Conservation (phyloP, 2,797 vertebrate genomes). For the Xerus rutilus region DNA sequence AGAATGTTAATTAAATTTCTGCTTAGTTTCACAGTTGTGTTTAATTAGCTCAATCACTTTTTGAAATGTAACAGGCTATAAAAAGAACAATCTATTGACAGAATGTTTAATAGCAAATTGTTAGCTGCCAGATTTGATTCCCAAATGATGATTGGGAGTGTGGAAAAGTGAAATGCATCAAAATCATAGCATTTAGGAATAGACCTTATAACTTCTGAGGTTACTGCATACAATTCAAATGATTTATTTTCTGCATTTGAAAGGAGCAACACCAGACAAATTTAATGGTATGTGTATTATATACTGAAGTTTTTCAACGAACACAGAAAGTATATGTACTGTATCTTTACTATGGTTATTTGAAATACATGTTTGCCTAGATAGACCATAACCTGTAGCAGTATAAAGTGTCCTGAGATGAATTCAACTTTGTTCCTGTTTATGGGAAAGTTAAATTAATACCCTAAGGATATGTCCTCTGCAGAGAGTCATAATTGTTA, state of each 20-base stretch:
- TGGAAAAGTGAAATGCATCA: conserved; percentile 56
- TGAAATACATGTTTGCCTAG: conserved; percentile 72
- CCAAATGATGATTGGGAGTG: conserved; percentile 44
- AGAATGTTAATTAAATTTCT: conserved; percentile 76
- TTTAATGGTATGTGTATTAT: conserved; percentile 34
- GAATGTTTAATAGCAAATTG: conserved; percentile 67
- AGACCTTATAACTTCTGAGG: neutral
- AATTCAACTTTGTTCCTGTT: conserved; percentile 76
- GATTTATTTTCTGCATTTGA: conserved; percentile 67
- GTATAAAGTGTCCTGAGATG: conserved; percentile 73
- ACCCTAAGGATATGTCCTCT: conserved; percentile 82
- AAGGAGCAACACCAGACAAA: neutral
- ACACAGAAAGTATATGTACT: conserved; percentile 61
- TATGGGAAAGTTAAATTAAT: conserved; percentile 85
- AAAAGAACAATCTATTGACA: conserved; percentile 74
- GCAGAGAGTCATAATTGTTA: conserved; percentile 69
- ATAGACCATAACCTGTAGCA: conserved; percentile 75
- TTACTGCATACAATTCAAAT: conserved; percentile 12
- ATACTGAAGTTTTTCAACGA: conserved; percentile 51
- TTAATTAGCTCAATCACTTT: conserved; percentile 81
- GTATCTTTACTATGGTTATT: conserved; percentile 37
- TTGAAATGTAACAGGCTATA: conserved; percentile 63
- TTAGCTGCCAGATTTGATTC: conserved; percentile 68
- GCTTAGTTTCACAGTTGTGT: conserved; percentile 74
- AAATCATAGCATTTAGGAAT: conserved; percentile 47